Base-by-base conservation (phyloP, 2,797 vertebrate genomes). In the Micropoecilia bifurca region DNA sequence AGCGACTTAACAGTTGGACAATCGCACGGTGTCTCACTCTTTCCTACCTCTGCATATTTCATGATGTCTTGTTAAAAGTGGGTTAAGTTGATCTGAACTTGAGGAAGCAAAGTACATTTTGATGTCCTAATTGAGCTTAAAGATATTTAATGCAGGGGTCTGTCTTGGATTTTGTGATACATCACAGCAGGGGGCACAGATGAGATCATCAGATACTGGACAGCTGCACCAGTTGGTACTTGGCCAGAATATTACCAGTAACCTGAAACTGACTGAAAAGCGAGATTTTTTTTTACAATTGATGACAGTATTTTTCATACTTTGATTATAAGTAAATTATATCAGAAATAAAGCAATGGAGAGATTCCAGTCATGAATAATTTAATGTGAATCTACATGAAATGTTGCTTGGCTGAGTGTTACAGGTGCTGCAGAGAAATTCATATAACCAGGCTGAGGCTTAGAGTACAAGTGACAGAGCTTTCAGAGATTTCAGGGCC, bases 381-480 rank as follows among this genome's bases (percentile, higher is more conserved):
- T 28, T 28, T 28, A 28, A 45, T 71, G 41, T 7, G 30, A 33
- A 6, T 48, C 63, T 72, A 53, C 43, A 59, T 59, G 57, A 76
- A 28, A 9, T 5, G 10, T 20, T 71, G 33, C 59, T 53, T 36
- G 25, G 28, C 16, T 14, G 30, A 57, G 47, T 76, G 80, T 73
- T 50, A 5, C 43, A 80, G 46, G 76, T 61, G 79, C 47, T 39
- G 3, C 41, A 41, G 61, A 87, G 77, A 73, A 80, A 82, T 59
- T 76, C 30, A 30, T 43, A 66, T 71, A 71, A 18, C 39, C 57
- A 79, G 66, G 18, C 75, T 85, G 80, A 73, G 47, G 30, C 78
- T 81, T 41, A 77, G 72, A 76, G 75, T 28, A 3, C 46, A 61
- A 78, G 82, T 84, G 79, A 81, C 80, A 79, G 75, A 47, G 28